Evolutionary conservation across 2,888 invertebrate species (phyloP).

Genomic region (Archips crataeganus): DNA sequence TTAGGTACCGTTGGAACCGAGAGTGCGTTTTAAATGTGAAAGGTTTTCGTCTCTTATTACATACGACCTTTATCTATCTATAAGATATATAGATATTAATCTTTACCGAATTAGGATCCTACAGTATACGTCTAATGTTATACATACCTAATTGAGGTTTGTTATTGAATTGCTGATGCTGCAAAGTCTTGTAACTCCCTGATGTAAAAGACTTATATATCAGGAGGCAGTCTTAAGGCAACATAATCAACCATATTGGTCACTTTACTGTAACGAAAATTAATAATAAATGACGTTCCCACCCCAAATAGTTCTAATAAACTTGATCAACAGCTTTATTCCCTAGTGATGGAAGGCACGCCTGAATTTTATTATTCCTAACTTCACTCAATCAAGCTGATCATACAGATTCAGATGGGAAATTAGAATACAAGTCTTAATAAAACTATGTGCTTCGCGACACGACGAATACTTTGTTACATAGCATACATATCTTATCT

Average conservation of each 20-base stretch:
- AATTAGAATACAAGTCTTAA: background rate
- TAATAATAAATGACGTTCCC: background rate
- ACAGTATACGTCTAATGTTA: no score
- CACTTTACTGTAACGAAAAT: background rate
- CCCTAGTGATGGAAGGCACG: background rate
- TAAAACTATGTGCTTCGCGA: conserved; percentile 18
- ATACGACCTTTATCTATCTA: background rate
- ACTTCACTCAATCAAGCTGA: background rate
- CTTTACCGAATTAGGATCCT: no score
- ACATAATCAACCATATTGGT: background rate
- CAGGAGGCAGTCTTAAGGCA: background rate
- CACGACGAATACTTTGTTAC: conserved; percentile 20
- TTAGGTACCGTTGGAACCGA: background rate
- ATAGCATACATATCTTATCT: background rate
- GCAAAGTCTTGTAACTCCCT: no score
- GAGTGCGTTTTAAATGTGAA: conserved; percentile 2
- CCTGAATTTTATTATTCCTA: background rate
- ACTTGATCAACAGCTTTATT: conserved; percentile 5
- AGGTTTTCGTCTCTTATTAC: background rate
- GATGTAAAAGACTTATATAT: no score
- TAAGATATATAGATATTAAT: background rate
- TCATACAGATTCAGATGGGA: background rate
- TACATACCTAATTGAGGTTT: no score
- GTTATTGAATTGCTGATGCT: no score
- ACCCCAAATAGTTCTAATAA: background rate